A percentile compares a stretch with the other conserved stretches of the same genome.
Evolutionary conservation across 2,888 invertebrate species (phyloP).

Genomic region (Eristalis tenax): DNA sequence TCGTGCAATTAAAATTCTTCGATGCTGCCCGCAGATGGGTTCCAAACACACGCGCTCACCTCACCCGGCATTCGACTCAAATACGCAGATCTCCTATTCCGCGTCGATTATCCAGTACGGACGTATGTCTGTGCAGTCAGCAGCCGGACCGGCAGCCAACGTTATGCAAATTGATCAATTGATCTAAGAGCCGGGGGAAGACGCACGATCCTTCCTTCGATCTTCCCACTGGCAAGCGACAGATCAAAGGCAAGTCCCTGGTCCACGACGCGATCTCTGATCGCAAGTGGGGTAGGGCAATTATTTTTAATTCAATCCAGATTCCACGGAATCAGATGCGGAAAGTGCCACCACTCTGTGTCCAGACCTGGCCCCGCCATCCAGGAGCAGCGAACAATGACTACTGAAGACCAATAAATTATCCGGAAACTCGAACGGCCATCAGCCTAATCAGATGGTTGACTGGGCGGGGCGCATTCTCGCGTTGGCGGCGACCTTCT

Average conservation of each 20-base stretch:
- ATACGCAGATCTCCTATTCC: constrained; percentile 7
- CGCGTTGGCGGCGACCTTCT: constrained; percentile 26
- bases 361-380: background rate
- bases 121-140: constrained; percentile 25
- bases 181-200: constrained; percentile 35
- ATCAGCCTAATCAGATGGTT: background rate
- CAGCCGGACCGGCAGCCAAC: constrained; percentile 12
- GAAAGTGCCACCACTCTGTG: background rate
- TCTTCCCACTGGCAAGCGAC: constrained; percentile 20
- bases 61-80: constrained; percentile 2
- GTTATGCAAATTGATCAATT: constrained; percentile 62
- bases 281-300: constrained; percentile 36
- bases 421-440: constrained; percentile 34
- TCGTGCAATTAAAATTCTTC: constrained; percentile 68
- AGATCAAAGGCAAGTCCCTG: constrained; percentile 54
- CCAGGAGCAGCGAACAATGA: constrained; percentile 25
- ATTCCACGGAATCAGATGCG: constrained; percentile 51
- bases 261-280: background rate
- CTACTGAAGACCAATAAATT: constrained; percentile 49
- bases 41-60: constrained; percentile 29
- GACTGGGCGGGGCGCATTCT: background rate
- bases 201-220: constrained; percentile 38
- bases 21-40: constrained; percentile 19
- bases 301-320: constrained; percentile 68
- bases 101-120: constrained; percentile 7